phyloP scores from a whole-genome alignment of 2,888 invertebrate genomes.

The Chironomus tentans region DNA sequence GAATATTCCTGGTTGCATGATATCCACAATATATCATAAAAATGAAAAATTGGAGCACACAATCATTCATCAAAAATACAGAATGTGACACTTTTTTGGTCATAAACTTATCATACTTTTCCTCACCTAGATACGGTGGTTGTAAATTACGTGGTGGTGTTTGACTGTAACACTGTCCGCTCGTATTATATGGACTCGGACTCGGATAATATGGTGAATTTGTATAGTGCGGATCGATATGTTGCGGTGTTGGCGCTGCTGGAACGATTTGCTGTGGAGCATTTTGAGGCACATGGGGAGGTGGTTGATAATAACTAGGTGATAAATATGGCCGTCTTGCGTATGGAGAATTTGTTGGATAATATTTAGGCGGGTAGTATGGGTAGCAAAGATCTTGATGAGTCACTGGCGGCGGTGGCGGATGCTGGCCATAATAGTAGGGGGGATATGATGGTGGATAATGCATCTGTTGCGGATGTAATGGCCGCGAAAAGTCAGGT shows the following conservation, averaged over 20 bases:
- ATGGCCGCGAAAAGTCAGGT: constrained; percentile 35
- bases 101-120: constrained; percentile 19
- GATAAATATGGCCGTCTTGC: constrained; percentile 32
- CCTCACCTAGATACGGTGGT: constrained; percentile 32
- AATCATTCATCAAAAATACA: too few relatives aligned
- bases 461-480: constrained; percentile 40
- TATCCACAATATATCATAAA: too few relatives aligned
- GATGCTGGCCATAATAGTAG: constrained; percentile 36
- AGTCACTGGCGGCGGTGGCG: constrained; percentile 32
- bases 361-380: constrained; percentile 44
- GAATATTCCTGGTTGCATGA: too few relatives aligned
- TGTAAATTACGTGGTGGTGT: constrained; percentile 43
- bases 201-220: constrained; percentile 51
- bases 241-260: constrained; percentile 39
- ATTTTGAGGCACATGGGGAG: constrained; percentile 35
- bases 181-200: constrained; percentile 37
- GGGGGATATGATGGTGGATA: constrained; percentile 37
- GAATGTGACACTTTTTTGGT: too few relatives aligned
- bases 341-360: constrained; percentile 40
- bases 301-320: constrained; percentile 35
- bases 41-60: too few relatives aligned
- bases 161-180: constrained; percentile 48
- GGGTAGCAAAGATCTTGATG: constrained; percentile 43
- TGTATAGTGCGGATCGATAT: constrained; percentile 44
- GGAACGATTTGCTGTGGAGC: constrained; percentile 42